Conservation (phyloP, 2,113 vertebrate species). For the Noctilio leporinus region DNA sequence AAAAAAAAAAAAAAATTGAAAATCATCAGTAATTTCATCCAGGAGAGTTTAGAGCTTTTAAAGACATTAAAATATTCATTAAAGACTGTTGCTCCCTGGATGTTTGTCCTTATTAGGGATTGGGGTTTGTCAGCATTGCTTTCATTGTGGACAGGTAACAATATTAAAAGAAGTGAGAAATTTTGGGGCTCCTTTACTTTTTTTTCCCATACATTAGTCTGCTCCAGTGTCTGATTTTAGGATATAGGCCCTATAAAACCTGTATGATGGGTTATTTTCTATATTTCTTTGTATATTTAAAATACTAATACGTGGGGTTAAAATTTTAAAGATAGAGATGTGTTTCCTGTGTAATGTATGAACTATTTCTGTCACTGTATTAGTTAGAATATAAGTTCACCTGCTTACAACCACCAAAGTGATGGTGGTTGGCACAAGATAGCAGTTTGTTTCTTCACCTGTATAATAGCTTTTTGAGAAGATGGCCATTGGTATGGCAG, state of each 20-base stretch:
- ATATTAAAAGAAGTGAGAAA: background rate
- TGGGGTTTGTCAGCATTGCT: background rate
- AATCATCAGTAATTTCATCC: background rate
- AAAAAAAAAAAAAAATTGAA: background rate
- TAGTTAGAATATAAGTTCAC: background rate
- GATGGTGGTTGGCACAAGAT: background rate
- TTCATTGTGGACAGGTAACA: background rate
- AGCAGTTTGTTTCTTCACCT: background rate
- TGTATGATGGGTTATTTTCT: background rate
- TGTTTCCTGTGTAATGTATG: background rate
- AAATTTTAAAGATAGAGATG: background rate
- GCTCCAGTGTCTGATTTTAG: background rate
- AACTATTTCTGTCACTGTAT: background rate
- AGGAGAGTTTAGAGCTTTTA: background rate
- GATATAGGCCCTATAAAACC: background rate
- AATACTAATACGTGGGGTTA: background rate
- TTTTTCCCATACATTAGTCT: background rate
- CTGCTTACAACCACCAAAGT: background rate
- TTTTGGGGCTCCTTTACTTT: background rate
- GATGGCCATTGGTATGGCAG: background rate
- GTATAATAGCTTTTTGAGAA: background rate
- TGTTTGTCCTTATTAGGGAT: background rate
- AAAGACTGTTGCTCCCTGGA: background rate
- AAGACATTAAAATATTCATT: background rate
- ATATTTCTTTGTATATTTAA: slow-evolving; percentile 4